Evolutionary conservation across 2,797 vertebrate species (phyloP), one percentile per base, ranked within the genome.

Genomic region (Microctenopoma lineatum): DNA sequence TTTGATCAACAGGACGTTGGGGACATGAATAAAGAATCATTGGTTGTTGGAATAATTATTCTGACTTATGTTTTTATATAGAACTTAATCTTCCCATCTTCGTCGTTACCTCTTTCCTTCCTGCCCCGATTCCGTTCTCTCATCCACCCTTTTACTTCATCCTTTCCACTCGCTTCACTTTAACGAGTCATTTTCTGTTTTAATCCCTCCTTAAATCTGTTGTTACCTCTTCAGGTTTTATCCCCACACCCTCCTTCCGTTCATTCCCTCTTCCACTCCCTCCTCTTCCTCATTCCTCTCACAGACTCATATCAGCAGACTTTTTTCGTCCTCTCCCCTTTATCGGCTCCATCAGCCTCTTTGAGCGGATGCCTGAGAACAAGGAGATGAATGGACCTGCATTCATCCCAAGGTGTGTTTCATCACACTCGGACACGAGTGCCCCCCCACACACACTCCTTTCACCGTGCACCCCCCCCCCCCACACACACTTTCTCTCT

Each of bases 351-450:
- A 80, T 90, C 87, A 75, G 73, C 48, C 45, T 66, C 65, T 80
- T 57, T 90, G 83, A 87, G 77, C 82, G 81, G 67, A 77, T 71
- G 73, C 47, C 72, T 15, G 61, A 70, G 89, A 76, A 85, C 69
- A 64, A 75, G 73, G 53, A 79, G 81, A 89, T 85, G 83, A 87
- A 88, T 84, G 81, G 67, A 81, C 45, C 71, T 45, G 63, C 74
- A 51, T 81, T 85, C 67, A 77, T 77, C 36, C 45, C 27, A 5
- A 38, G 56, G 65, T 86, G 80, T 82, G 73, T 84, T 86, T 79
- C 77, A 86, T 85, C 81, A 83, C 16, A 5, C 27, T 42, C 13
- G 25, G 71, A 79, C 73, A 71, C 25, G 29, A 70, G 59, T 42
- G 26, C 11, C 42, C 16, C 47, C 50, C 48, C 44, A 55, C 18